phyloP scores from a whole-genome alignment of 1,140 invertebrate species.

The Lerema accius region DNA sequence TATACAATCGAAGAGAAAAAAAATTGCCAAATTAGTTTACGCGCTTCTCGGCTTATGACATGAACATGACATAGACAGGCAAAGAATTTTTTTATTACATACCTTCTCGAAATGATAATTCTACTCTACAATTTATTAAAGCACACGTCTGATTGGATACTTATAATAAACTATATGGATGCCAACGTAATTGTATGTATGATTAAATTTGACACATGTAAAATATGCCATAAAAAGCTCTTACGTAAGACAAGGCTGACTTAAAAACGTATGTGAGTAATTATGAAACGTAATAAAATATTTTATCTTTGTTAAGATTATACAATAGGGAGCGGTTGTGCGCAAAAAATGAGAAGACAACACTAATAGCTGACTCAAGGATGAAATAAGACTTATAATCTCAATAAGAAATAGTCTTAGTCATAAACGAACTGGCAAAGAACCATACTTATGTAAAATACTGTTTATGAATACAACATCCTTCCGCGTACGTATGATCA shows the following conservation, averaged over 20 bases:
- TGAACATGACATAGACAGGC: no score
- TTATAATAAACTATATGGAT: no score
- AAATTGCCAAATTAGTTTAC: no score
- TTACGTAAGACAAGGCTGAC: background rate
- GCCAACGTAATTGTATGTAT: no score
- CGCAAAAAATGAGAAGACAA: constrained; percentile 37
- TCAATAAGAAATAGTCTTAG: constrained; percentile 40
- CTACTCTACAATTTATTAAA: no score
- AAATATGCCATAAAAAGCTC: background rate
- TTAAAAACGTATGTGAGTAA: background rate
- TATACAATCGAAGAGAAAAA: no score
- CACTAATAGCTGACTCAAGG: constrained; percentile 34
- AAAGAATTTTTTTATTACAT: no score
- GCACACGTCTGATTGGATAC: no score
- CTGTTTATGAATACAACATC: constrained; percentile 13
- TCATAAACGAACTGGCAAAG: constrained; percentile 33
- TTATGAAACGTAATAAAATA: background rate
- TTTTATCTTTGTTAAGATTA: background rate
- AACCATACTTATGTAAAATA: constrained; percentile 28
- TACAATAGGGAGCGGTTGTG: constrained; percentile 7
- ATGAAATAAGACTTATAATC: constrained; percentile 37
- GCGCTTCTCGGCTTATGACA: no score
- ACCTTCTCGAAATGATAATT: no score
- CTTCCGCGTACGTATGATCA: constrained; percentile 13
- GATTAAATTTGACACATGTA: no score